Conservation (phyloP, 2,888 invertebrate species). For the Brachylomia viminalis region DNA sequence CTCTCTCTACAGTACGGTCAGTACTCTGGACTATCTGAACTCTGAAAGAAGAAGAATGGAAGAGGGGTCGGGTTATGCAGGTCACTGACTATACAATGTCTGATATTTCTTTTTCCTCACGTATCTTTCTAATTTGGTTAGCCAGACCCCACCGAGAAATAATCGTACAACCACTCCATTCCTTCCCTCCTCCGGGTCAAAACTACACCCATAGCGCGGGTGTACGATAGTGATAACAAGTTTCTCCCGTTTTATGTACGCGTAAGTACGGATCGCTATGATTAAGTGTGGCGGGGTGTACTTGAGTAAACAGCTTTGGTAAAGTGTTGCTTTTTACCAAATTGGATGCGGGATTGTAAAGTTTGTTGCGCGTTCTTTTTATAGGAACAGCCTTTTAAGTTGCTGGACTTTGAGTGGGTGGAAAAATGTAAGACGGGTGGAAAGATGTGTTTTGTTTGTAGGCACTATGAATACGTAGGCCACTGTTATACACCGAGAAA, state of each 20-base stretch:
- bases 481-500: neutral
- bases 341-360: conserved; percentile 61
- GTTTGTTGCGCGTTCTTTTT: conserved; percentile 49
- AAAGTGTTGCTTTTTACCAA: conserved; percentile 56
- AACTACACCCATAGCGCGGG: conserved; percentile 58
- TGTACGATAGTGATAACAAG: conserved; percentile 69
- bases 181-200: conserved; percentile 3
- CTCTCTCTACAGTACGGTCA: too few relatives aligned
- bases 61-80: too few relatives aligned
- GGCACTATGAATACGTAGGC: neutral
- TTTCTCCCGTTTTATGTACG: conserved; percentile 66
- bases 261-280: conserved; percentile 67
- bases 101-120: too few relatives aligned
- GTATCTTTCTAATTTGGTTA: neutral
- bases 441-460: too few relatives aligned
- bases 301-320: conserved; percentile 58
- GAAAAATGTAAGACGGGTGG: neutral
- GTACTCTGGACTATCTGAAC: too few relatives aligned
- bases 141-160: neutral
- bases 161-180: conserved; percentile 31
- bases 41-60: too few relatives aligned
- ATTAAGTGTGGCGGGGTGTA: conserved; percentile 65
- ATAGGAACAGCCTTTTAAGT: conserved; percentile 32
- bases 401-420: conserved; percentile 13
- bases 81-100: too few relatives aligned